Percentiles rank a stretch among this genome's conserved stretches.
Evolutionary conservation across 2,888 invertebrate species (phyloP).

Genomic region (Cantharis flavilabris): DNA sequence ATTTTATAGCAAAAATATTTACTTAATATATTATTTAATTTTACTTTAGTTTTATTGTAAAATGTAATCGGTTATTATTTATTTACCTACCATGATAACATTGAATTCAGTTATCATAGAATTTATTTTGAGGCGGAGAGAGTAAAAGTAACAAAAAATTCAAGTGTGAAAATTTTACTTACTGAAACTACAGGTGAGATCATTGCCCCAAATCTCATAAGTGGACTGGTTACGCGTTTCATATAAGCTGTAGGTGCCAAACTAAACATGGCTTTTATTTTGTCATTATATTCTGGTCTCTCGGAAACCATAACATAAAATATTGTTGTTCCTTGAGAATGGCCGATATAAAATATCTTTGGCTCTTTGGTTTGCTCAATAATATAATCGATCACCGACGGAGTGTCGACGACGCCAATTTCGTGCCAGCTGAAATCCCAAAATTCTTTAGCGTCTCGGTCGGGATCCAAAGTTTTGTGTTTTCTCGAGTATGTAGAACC

Average conservation of each 20-base stretch:
- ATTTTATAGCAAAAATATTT: no score
- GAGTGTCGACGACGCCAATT: conserved; percentile 75
- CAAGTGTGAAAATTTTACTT: background rate
- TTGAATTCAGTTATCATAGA: background rate
- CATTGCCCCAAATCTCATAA: conserved; percentile 47
- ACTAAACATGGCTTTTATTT: conserved; percentile 64
- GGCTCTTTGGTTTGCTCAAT: conserved; percentile 41
- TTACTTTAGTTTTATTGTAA: no score
- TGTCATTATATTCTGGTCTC: conserved; percentile 6
- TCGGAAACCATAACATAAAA: conserved; percentile 4
- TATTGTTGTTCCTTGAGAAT: conserved; percentile 14
- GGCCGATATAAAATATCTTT: conserved; percentile 18
- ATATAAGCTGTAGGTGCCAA: conserved; percentile 70
- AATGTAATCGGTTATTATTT: background rate
- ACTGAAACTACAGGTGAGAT: conserved; percentile 18
- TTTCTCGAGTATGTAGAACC: conserved; percentile 63
- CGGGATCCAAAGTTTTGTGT: conserved; percentile 51
- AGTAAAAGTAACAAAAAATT: no score
- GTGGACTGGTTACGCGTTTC: conserved; percentile 28
- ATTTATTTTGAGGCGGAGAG: background rate
- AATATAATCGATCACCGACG: conserved; percentile 76
- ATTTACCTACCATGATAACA: background rate
- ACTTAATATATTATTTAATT: no score
- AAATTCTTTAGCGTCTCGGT: conserved; percentile 23
- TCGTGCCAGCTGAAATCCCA: conserved; percentile 71